A percentile compares a stretch with the other conserved stretches of the same genome.
These are phyloP conservation scores for Pogonophryne albipinna DNA, from an alignment of 2,797 vertebrate species.

Conservation along the genomic window DNA sequence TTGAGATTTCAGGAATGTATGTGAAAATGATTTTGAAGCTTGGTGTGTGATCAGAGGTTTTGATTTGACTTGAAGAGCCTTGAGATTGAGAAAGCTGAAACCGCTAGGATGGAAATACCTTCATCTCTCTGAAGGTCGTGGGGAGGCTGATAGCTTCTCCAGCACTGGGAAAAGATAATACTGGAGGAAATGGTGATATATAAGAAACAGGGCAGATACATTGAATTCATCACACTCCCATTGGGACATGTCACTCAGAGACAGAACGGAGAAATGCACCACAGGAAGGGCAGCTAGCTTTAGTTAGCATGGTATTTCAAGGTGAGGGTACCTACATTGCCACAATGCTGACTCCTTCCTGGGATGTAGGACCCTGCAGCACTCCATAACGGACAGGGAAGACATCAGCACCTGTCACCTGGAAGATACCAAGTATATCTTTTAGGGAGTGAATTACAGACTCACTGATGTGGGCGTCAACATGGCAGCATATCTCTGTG, in stretches of 20 bases:
- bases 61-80: constrained; percentile 15
- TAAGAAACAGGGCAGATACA: not conserved
- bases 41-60: constrained; percentile 8
- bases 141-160: constrained; percentile 4
- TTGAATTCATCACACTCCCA: constrained; percentile 12
- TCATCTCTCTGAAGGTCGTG: not conserved
- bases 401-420: too few relatives aligned
- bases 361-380: too few relatives aligned
- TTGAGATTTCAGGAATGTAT: constrained; percentile 7
- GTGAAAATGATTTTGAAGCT: constrained; percentile 11
- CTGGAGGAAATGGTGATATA: constrained; percentile 1
- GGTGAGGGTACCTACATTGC: too few relatives aligned
- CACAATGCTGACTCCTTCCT: too few relatives aligned
- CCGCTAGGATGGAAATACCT: not conserved
- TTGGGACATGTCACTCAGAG: not conserved
- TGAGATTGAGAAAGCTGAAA: constrained; percentile 14
- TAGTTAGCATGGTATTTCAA: too few relatives aligned
- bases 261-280: not conserved
- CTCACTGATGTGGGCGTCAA: too few relatives aligned
- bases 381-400: too few relatives aligned
- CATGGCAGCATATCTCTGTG: too few relatives aligned
- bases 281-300: not conserved
- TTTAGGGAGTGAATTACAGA: too few relatives aligned
- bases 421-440: too few relatives aligned
- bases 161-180: constrained; percentile 1